Base-by-base conservation (phyloP, 2,797 vertebrate genomes). In the Natrix natrix region DNA sequence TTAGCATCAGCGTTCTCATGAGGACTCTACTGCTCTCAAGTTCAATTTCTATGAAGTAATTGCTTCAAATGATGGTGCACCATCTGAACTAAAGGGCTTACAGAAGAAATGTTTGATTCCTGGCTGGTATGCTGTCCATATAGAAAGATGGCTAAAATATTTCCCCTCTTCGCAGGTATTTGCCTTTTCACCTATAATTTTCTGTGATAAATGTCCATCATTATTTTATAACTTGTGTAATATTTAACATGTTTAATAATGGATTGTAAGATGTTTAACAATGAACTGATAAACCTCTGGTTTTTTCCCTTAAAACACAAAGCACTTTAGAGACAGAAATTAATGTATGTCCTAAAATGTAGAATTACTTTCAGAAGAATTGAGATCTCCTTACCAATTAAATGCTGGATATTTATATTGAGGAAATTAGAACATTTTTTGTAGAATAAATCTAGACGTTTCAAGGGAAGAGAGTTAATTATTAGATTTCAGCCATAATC, bases 31-130 rank as follows among this genome's bases (percentile, higher is more conserved):
- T 5, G 99, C 99, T 37, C 96, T 99, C 94, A 98, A 97, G 78
- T 99, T 98, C 97, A 99, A 98, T 96, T 99, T 99, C 95, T 99
- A 99, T 92, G 98, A 99, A 96, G 99, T 99, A 94, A 99, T 99
- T 95, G 98, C 98, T 0, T 98, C 98, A 1, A 97, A 97, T 93
- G 97, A 97, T 0, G 97, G 98, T 86, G 98, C 98, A 0, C 97
- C 98, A 5, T 92, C 97, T 0, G 98, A 99, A 93, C 97, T 99
- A 54, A 98, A 98, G 92, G 97, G 98, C 14, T 97, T 99, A 66
- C 99, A 99, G 97, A 98, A 96, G 97, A 98, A 98, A 94, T 99
- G 99, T 94, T 98, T 99, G 86, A 89, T 96, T 1, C 99, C 99
- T 0, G 99, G 99, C 3, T 98, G 98, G 94, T 99, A 99, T 26